Evolutionary conservation across 2,797 vertebrate genomes (phyloP).

Genomic region (Falco biarmicus): DNA sequence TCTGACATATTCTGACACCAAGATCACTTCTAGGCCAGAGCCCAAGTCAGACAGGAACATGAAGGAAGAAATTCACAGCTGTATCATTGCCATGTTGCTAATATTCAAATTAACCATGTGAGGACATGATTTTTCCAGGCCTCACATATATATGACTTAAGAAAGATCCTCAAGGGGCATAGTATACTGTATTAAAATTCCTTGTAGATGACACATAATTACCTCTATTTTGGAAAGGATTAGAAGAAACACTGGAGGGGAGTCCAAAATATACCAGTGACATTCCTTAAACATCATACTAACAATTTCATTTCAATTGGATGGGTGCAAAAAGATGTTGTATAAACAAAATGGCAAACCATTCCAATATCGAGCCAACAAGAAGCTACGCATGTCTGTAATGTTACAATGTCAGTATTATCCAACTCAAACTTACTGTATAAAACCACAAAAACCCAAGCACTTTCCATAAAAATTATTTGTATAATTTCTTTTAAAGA

Average conservation of each 20-base stretch:
- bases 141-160: constrained; percentile 22
- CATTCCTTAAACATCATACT: background rate
- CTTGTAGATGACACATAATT: constrained; percentile 31
- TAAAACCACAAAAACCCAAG: background rate
- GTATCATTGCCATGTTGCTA: background rate
- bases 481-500: background rate
- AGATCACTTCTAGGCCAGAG: constrained; percentile 20
- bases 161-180: constrained; percentile 25
- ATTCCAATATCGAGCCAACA: background rate
- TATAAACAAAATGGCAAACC: background rate
- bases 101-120: background rate
- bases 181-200: constrained; percentile 5
- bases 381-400: background rate
- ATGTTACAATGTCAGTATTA: background rate
- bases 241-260: constrained; percentile 5
- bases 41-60: background rate
- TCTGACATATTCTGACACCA: background rate
- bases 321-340: background rate
- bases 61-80: background rate
- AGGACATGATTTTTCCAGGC: constrained; percentile 36
- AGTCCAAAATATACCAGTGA: background rate
- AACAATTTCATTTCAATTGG: background rate
- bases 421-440: background rate
- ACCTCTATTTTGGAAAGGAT: constrained; percentile 39
- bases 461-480: background rate